A percentile compares a stretch with the other conserved stretches of the same genome.
These are phyloP conservation scores for Euura saliciscinereae DNA, from an alignment of 1,140 invertebrate species.

Conservation along the genomic window DNA sequence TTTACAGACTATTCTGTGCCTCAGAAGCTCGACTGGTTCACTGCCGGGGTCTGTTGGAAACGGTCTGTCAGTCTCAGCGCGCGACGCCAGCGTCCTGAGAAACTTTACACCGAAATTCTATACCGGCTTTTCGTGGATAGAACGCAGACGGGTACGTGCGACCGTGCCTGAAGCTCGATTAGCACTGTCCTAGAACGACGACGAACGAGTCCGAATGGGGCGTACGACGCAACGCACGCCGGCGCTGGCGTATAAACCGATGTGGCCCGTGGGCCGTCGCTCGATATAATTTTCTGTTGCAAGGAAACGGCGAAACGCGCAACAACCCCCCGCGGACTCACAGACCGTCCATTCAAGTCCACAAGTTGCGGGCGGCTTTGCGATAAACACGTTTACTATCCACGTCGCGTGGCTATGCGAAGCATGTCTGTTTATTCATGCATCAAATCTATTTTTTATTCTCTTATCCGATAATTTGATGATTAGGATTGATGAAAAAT, in stretches of 20 bases:
- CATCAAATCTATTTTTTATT: neutral
- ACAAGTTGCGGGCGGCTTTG: neutral
- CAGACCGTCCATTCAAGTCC: neutral
- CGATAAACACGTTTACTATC: neutral
- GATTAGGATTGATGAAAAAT: too few species aligned
- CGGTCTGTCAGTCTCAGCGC: neutral
- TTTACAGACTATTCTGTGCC: neutral
- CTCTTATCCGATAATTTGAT: too few species aligned
- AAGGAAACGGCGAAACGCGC: neutral
- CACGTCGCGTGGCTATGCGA: neutral
- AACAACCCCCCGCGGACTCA: neutral
- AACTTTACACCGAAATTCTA: too few species aligned
- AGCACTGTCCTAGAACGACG: slow-evolving; percentile 30
- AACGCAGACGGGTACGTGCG: neutral
- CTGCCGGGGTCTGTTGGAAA: neutral
- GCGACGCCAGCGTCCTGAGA: too few species aligned
- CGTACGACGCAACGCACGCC: slow-evolving; percentile 34
- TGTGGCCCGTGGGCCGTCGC: slow-evolving; percentile 28
- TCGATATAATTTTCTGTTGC: slow-evolving; percentile 33
- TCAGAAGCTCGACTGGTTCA: too few species aligned
- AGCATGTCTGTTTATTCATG: neutral
- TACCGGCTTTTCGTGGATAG: neutral
- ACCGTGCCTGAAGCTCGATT: slow-evolving; percentile 17
- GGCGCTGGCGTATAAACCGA: slow-evolving; percentile 31
- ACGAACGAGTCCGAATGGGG: neutral